These are phyloP conservation scores for Callipepla squamata DNA, from an alignment of 2,113 vertebrate species.

Conservation along the genomic window DNA sequence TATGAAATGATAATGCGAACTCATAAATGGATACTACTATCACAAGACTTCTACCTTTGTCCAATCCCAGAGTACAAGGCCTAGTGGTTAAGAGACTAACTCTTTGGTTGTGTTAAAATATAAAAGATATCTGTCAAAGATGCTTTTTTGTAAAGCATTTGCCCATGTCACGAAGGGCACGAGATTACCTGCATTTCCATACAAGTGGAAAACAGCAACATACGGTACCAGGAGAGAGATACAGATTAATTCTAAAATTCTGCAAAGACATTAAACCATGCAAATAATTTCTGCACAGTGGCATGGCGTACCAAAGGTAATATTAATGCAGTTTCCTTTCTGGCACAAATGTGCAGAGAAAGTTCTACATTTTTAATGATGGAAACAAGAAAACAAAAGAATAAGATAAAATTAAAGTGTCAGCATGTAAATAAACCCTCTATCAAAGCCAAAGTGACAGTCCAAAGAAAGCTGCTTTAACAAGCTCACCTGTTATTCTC, in stretches of 20 bases:
- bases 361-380: conserved; percentile 1
- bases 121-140: conserved; percentile 61
- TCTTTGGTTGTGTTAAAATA: conserved; percentile 62
- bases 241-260: conserved; percentile 18
- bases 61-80: conserved; percentile 65
- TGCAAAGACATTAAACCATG: not conserved
- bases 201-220: conserved; percentile 52
- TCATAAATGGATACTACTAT: conserved; percentile 77
- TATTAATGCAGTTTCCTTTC: not conserved
- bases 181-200: conserved; percentile 57
- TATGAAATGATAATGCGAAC: conserved; percentile 94
- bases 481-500: conserved; percentile 56
- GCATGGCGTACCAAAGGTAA: not conserved
- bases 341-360: not conserved
- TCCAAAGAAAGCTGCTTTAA: conserved; percentile 62
- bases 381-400: not conserved
- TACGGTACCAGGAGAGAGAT: conserved; percentile 17
- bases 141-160: conserved; percentile 46
- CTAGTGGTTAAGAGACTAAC: conserved; percentile 53
- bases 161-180: not conserved
- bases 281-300: not conserved
- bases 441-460: conserved; percentile 44
- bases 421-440: conserved; percentile 12
- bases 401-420: conserved; percentile 39
- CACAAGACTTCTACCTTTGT: conserved; percentile 72